Conservation (phyloP, 2,113 vertebrate genomes). For the Tringa solitaria region DNA sequence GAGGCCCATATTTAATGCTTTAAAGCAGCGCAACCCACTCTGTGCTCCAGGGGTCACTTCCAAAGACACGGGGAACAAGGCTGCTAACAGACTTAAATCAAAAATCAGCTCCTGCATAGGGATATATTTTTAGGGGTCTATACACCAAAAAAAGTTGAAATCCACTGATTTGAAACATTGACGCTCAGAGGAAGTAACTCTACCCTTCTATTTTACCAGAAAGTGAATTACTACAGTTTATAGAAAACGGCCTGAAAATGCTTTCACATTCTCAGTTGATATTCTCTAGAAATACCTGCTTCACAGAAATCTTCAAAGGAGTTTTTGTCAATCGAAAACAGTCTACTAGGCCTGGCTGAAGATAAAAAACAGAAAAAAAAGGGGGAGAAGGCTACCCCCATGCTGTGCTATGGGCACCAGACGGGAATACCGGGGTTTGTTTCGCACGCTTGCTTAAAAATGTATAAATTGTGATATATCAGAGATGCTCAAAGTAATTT, state of each 20-base stretch:
- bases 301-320: neutral
- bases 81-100: neutral
- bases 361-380: neutral
- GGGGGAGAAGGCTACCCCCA: neutral
- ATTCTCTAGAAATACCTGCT: neutral
- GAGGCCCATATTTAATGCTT: neutral
- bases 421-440: rapidly evolving
- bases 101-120: neutral
- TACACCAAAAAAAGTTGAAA: neutral
- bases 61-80: neutral
- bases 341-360: neutral
- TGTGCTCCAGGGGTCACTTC: neutral
- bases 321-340: rapidly evolving
- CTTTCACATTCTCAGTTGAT: neutral
- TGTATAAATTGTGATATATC: rapidly evolving
- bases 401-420: rapidly evolving
- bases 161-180: neutral
- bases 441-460: neutral
- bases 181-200: neutral
- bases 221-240: neutral
- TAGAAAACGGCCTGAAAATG: neutral
- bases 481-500: neutral
- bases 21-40: neutral
- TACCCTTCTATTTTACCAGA: neutral
- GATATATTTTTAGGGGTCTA: neutral